These are phyloP conservation scores for Acyrthosiphon pisum DNA, from an alignment of 1,140 invertebrate genomes.

Conservation along the genomic window DNA sequence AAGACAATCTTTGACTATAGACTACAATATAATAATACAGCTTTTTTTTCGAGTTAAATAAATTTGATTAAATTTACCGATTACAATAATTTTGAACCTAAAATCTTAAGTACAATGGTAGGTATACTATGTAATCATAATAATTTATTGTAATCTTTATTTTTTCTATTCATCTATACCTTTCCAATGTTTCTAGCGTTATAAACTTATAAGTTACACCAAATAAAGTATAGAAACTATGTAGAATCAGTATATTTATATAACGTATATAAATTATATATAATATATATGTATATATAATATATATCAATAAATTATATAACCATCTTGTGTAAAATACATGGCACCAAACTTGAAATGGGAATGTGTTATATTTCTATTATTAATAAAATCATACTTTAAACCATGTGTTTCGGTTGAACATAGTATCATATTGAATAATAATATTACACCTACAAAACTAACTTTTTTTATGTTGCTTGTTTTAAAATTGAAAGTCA, in stretches of 20 bases:
- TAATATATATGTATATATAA: too few relatives aligned
- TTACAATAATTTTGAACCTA: background rate
- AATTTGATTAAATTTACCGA: background rate
- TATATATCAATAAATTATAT: too few relatives aligned
- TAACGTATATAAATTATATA: too few relatives aligned
- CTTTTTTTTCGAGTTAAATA: background rate
- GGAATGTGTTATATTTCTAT: background rate
- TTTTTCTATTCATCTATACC: background rate
- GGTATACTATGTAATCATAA: background rate
- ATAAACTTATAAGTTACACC: too few relatives aligned
- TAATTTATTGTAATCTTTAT: background rate
- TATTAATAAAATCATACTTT: background rate
- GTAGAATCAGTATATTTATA: too few relatives aligned
- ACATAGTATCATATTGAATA: background rate
- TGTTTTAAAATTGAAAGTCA: background rate
- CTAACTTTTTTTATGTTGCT: background rate
- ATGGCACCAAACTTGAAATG: background rate
- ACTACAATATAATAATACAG: background rate
- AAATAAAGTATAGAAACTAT: too few relatives aligned
- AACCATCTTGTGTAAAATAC: too few relatives aligned
- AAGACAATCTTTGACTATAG: background rate
- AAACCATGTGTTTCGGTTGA: background rate
- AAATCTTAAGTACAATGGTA: background rate
- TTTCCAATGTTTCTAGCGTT: background rate
- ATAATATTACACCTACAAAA: background rate